Percentiles rank a stretch among this genome's conserved stretches.
These are phyloP conservation scores for Artibeus jamaicensis DNA, from an alignment of 2,797 vertebrate species.

Conservation along the genomic window DNA sequence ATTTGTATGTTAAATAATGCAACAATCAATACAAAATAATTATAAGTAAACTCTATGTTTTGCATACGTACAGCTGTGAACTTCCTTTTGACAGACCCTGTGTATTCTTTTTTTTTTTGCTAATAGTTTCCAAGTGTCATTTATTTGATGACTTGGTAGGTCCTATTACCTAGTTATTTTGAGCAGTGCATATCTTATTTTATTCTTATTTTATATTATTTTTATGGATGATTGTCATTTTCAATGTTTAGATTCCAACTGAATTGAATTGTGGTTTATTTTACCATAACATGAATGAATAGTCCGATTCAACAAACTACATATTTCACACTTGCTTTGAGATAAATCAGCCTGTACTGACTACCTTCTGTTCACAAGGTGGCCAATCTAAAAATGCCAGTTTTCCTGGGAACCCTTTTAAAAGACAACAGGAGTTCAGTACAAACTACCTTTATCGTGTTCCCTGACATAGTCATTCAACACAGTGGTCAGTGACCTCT, in stretches of 20 bases:
- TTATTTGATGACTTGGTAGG: neutral
- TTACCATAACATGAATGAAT: neutral
- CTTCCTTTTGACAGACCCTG: neutral
- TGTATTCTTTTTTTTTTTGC: neutral
- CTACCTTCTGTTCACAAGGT: neutral
- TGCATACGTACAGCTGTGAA: neutral
- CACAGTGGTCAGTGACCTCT: neutral
- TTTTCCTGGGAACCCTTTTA: neutral
- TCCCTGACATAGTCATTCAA: neutral
- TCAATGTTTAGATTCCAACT: neutral
- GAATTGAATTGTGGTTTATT: neutral
- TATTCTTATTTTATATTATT: neutral
- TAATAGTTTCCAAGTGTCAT: neutral
- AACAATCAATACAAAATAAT: neutral
- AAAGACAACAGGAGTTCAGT: neutral
- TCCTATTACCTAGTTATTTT: neutral
- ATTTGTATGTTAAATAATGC: neutral
- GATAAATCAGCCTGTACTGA: neutral
- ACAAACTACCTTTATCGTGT: neutral
- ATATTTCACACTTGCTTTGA: neutral
- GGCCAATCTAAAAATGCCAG: neutral
- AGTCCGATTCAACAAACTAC: neutral
- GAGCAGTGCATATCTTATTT: neutral
- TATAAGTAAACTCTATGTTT: neutral
- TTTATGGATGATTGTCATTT: neutral